A percentile compares a stretch with the other conserved stretches of the same genome.
Evolutionary conservation across 2,797 vertebrate genomes (phyloP).

Genomic region (Knipowitschia caucasica): DNA sequence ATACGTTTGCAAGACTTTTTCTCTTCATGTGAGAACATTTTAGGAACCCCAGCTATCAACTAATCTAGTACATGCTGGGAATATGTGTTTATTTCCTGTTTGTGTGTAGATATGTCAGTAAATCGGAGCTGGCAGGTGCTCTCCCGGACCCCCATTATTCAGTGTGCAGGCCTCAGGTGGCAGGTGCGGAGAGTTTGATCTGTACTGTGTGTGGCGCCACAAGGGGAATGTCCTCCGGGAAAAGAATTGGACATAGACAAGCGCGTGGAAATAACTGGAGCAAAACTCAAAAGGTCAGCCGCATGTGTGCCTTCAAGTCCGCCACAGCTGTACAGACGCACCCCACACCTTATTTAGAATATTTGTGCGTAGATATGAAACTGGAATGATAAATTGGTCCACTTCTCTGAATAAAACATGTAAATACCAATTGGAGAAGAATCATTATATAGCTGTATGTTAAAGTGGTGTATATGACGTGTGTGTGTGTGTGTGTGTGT

Average conservation of each 20-base stretch:
- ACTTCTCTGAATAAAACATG: too few relatives aligned
- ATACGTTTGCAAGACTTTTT: too few relatives aligned
- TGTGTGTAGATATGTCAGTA: too few relatives aligned
- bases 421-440: too few relatives aligned
- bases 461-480: too few relatives aligned
- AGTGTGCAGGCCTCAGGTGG: slow-evolving; percentile 6
- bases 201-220: neutral
- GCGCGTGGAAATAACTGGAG: slow-evolving; percentile 19
- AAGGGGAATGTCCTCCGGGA: slow-evolving; percentile 18
- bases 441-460: too few relatives aligned
- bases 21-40: too few relatives aligned
- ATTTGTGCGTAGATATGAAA: too few relatives aligned
- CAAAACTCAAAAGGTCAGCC: slow-evolving; percentile 28
- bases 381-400: too few relatives aligned
- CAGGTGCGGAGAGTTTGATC: neutral
- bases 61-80: too few relatives aligned
- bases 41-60: too few relatives aligned
- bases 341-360: neutral
- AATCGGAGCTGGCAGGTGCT: neutral
- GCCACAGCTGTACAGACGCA: neutral
- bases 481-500: too few relatives aligned
- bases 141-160: slow-evolving; percentile 23
- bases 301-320: neutral
- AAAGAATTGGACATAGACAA: slow-evolving; percentile 26
- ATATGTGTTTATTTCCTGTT: neutral